A percentile compares a stretch with the other conserved stretches of the same genome.
Conservation (phyloP, 2,797 vertebrate species). For the Pseudochirops cupreus region DNA sequence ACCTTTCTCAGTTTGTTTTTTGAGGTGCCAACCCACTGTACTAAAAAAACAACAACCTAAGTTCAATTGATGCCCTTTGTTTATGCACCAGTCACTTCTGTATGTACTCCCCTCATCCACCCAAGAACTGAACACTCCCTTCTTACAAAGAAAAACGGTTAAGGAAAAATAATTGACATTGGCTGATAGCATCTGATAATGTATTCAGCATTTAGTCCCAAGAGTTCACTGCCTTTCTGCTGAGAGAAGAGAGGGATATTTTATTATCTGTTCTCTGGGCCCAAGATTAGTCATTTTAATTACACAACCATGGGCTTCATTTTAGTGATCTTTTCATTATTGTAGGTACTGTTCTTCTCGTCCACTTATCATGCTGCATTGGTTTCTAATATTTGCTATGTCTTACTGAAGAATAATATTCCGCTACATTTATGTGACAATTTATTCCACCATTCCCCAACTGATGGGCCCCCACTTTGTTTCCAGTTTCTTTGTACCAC, state of each 20-base stretch:
- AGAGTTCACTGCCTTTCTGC: neutral
- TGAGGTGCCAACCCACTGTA: neutral
- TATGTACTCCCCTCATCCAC: neutral
- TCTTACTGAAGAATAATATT: neutral
- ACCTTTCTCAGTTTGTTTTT: neutral
- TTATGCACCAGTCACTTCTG: neutral
- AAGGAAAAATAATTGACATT: neutral
- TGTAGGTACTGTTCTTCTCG: neutral
- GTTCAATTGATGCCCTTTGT: neutral
- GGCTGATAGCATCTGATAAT: neutral
- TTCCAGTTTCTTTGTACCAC: neutral
- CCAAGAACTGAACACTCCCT: neutral
- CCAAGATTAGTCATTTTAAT: conserved; percentile 1
- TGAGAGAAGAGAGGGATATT: neutral
- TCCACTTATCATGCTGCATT: neutral
- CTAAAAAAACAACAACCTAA: neutral
- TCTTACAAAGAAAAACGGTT: neutral
- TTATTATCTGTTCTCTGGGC: neutral
- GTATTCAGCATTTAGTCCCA: neutral
- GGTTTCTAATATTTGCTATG: neutral
- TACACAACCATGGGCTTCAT: neutral
- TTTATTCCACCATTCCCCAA: neutral
- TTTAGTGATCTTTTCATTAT: neutral
- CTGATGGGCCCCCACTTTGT: neutral
- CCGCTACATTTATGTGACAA: neutral